Evolutionary conservation across 1,140 invertebrate genomes (phyloP), one percentile per base, ranked within the genome.

Genomic region (Camponotus pennsylvanicus): DNA sequence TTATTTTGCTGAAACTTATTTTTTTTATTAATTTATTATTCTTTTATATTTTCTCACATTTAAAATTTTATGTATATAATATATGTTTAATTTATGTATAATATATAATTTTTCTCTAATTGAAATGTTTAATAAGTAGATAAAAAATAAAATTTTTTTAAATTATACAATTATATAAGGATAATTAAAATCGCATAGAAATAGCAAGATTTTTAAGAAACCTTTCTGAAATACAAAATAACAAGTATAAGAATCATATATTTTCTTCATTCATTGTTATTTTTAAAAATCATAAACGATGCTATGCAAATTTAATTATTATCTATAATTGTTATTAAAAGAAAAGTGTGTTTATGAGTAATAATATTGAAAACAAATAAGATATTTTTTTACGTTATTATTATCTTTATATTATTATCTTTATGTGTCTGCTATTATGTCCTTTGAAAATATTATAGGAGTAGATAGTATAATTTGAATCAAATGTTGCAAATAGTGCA

Each of bases 121-220:
- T 40, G 8, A 40, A 9, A 67, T 67, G 18, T 67, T 40, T 67
- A 61, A 67, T 67, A 40, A 67, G 32, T 42, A 67, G 42, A 11
- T 40, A 21, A 37, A 61, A 27, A 67, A 66, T 66, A 66, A 64
- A 64, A 40, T 4, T 59, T 18, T 42, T 42, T 42, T 59, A 59
- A 8, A 32, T 15, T 61, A 32, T 15, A 32, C 3, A 7, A 64
- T 15, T 7, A 64, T 15, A 64, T 34, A 8, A 64, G 13, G 34
- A 34, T 2, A 0, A 34, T 18, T 27, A 27, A 27, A 27, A 27
- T 27, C 27, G 1, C 27, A 27, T 27, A 27, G 27, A 27, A 27
- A 27, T 27, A 27, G 27, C 27, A 27, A 34, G 3, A 37, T 1
- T 37, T 15, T 18, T 64, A 1, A 34, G 15, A 64, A 64, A 64